Base-by-base conservation (phyloP, 1,140 invertebrate genomes). In the Trachymyrmex cornetzi region DNA sequence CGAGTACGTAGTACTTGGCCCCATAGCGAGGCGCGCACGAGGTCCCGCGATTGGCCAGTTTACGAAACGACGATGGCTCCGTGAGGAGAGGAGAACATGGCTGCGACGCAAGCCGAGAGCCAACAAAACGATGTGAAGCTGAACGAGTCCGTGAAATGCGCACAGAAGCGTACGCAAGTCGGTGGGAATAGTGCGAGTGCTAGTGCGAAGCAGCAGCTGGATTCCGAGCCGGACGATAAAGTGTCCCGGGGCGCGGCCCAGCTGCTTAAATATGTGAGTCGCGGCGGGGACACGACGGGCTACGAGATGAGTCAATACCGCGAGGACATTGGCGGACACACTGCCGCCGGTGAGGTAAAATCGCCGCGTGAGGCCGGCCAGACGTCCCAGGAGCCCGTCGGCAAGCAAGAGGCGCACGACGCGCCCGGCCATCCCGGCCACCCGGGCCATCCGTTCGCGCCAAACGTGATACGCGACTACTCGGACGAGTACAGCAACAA, bases 101-200 rank as follows among this genome's bases (percentile, higher is more conserved):
- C 96, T 95, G 95, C 96, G 94, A 96, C 95, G 94, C 95, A 96
- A 96, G 95, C 96, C 94, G 96, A 96, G 95, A 95, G 94, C 94
- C 96, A 96, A 94, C 95, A 96, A 95, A 96, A 96, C 94, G 95
- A 96, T 95, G 95, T 95, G 93, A 96, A 96, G 93, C 93, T 93
- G 89, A 94, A 94, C 92, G 95, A 96, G 91, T 93, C 93, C 90
- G 95, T 95, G 93, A 95, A 96, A 93, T 94, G 94, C 92, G 92
- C 92, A 88, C 94, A 94, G 92, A 95, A 95, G 92, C 94, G 94
- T 91, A 88, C 93, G 87, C 93, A 94, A 92, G 91, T 93, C 80
- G 88, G 92, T 91, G 92, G 92, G 75, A 94, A 92, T 93, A 95
- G 94, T 94, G 92, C 92, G 85, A 92, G 94, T 91, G 93, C 88